Conservation (phyloP, 2,888 invertebrate genomes). For the Erebia ligea region DNA sequence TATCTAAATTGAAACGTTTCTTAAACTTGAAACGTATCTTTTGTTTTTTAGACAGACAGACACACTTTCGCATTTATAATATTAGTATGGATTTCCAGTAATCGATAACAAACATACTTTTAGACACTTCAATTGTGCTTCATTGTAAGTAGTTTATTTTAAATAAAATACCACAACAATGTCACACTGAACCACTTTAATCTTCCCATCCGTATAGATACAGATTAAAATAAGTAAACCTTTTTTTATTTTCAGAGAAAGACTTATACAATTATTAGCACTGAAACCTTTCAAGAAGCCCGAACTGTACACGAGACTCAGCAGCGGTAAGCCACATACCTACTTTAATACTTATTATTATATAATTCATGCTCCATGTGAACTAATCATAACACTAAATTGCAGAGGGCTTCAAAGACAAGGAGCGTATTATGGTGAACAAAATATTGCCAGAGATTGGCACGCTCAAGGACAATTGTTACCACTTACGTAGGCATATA, state of each 20-base stretch:
- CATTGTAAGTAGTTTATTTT: not conserved
- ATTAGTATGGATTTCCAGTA: not conserved
- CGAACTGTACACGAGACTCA: constrained; percentile 92
- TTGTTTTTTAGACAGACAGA: too few species aligned
- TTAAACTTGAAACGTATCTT: too few species aligned
- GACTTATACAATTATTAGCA: constrained; percentile 96
- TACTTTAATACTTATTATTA: constrained; percentile 32
- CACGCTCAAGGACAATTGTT: constrained; percentile 93
- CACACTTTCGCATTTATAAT: too few species aligned
- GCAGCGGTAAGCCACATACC: constrained; percentile 85
- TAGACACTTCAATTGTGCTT: not conserved
- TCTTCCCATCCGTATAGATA: not conserved
- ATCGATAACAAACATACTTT: not conserved
- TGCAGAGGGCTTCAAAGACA: constrained; percentile 94
- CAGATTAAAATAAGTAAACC: constrained; percentile 1
- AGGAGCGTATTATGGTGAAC: constrained; percentile 90
- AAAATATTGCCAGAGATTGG: constrained; percentile 92
- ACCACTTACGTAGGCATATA: constrained; percentile 92
- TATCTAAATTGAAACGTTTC: too few species aligned
- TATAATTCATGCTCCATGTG: constrained; percentile 28
- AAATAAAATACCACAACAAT: not conserved
- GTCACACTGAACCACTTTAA: not conserved
- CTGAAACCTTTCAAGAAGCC: constrained; percentile 96
- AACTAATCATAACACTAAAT: constrained; percentile 47
- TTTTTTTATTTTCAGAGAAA: constrained; percentile 88